These are phyloP conservation scores for Yasuhikotakia modesta DNA, from an alignment of 2,797 vertebrate genomes.

Conservation along the genomic window DNA sequence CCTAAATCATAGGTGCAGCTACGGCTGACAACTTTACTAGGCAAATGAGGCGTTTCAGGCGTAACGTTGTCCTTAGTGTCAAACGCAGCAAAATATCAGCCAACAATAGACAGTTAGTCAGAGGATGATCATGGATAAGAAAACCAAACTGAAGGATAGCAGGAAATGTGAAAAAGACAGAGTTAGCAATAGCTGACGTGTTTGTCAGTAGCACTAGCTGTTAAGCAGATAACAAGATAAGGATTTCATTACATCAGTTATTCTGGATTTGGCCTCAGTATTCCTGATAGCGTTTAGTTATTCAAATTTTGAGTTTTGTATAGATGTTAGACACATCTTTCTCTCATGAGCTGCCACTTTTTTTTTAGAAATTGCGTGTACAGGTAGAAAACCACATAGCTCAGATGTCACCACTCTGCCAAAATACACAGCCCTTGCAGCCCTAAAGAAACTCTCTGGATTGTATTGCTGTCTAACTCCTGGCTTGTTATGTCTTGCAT, in stretches of 20 bases:
- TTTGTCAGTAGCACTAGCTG: not conserved
- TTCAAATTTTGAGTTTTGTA: conserved; percentile 28
- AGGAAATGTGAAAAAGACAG: not conserved
- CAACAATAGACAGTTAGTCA: conserved; percentile 3
- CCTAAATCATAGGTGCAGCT: not conserved
- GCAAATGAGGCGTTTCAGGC: not conserved
- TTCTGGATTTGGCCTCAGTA: not conserved
- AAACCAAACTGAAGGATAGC: not conserved
- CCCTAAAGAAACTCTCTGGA: too few relatives aligned
- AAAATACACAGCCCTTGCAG: conserved; percentile 59
- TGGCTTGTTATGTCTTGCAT: conserved; percentile 58
- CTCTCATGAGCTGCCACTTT: conserved; percentile 54
- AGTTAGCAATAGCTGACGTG: conserved; percentile 19
- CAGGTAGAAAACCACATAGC: conserved; percentile 57
- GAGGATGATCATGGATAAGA: not conserved
- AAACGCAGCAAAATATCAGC: too few relatives aligned
- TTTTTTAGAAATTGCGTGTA: conserved; percentile 50
- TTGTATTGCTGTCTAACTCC: conserved; percentile 36
- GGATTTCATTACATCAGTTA: too few relatives aligned
- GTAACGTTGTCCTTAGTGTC: not conserved
- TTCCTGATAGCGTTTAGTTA: not conserved
- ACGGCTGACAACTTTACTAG: not conserved
- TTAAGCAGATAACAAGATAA: too few relatives aligned
- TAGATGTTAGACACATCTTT: conserved; percentile 13
- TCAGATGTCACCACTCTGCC: conserved; percentile 56